Base-by-base conservation (phyloP, 2,113 vertebrate genomes). In the Plecturocebus donacophilus region DNA sequence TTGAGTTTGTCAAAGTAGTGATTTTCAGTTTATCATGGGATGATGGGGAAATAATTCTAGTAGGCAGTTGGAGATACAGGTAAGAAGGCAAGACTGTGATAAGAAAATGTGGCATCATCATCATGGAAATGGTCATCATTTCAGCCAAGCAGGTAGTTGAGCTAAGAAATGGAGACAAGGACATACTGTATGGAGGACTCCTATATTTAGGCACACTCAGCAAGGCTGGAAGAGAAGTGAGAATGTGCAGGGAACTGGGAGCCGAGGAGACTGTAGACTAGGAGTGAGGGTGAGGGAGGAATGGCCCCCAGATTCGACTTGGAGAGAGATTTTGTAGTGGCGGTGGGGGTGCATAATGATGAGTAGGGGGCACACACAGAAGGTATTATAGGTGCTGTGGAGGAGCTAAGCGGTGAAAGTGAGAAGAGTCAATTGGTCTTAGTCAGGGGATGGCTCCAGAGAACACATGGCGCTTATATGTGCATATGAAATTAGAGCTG, bases 401-500 rank as follows among this genome's bases (percentile, higher is more conserved):
- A 64, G 35, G 13, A 10, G 58, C 11, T 40, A 5, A 12, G 68
- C 32, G 6, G 47, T 25, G 70, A 32, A 20, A 19, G 7, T 38
- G 40, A 32, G 45, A 16, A 45, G 45, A 45, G 42, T 2, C 3
- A 19, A 8, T 30, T 49, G 58, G 42, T 1, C 61, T 2, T 49
- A 21, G 58, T 35, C 11, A 0, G 91, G 70, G 7, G 25, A 35
- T 9, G 23, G 5, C 20, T 40, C n/a, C 4, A 0, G 58, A 35
- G 49, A 58, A 32, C 75, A 42, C 19, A 23, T 0, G 16, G 80
- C 1, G 12, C 25, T 4, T 40, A n/a, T 27, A 42, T 64, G 25
- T 16, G 19, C 6, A 0, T 2, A n/a, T 6, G 7, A 11, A 6
- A 12, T 23, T n/a, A 38, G 66, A 77, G 49, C 71, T 13, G 0